phyloP scores from a whole-genome alignment of 2,113 vertebrate genomes.

The Ciconia boyciana region DNA sequence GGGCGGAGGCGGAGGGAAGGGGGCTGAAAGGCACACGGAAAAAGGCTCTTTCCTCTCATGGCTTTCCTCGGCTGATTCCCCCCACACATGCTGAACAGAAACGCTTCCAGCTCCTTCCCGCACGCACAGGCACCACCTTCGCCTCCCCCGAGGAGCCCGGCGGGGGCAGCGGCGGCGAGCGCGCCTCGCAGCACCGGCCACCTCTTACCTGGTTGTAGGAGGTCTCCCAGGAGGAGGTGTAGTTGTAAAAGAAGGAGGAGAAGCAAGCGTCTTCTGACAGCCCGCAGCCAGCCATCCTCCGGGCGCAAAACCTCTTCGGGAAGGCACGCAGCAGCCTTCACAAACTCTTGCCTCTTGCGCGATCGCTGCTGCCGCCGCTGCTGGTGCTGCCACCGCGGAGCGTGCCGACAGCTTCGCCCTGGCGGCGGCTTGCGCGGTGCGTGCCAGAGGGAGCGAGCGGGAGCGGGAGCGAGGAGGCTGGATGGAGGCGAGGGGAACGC shows the following conservation, averaged over 20 bases:
- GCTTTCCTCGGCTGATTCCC: not conserved
- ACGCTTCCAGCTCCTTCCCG: not conserved
- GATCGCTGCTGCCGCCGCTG: slow-evolving; percentile 42
- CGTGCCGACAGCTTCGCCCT: slow-evolving; percentile 49
- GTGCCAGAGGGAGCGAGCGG: slow-evolving; percentile 16
- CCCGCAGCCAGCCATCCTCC: slow-evolving; percentile 88
- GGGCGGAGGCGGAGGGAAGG: not conserved
- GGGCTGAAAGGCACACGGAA: not conserved
- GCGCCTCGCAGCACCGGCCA: slow-evolving; percentile 22
- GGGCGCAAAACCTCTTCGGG: slow-evolving; percentile 45
- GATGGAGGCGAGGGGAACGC: slow-evolving; percentile 9
- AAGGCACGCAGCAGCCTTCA: slow-evolving; percentile 31
- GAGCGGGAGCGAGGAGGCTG: not conserved
- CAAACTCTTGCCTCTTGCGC: slow-evolving; percentile 67
- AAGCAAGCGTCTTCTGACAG: slow-evolving; percentile 88
- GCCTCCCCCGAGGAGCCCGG: not conserved
- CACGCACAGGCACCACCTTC: not conserved
- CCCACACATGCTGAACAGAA: not conserved
- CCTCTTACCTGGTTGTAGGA: slow-evolving; percentile 90
- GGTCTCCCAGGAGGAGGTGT: slow-evolving; percentile 92
- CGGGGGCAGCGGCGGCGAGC: not conserved
- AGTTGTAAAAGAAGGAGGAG: slow-evolving; percentile 88
- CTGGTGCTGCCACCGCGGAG: slow-evolving; percentile 45
- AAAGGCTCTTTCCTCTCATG: not conserved
- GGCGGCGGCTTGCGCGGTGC: slow-evolving; percentile 33